Percentiles rank a stretch among this genome's conserved stretches.
Evolutionary conservation across 2,113 vertebrate species (phyloP).

Genomic region (Salvelinus sp.): DNA sequence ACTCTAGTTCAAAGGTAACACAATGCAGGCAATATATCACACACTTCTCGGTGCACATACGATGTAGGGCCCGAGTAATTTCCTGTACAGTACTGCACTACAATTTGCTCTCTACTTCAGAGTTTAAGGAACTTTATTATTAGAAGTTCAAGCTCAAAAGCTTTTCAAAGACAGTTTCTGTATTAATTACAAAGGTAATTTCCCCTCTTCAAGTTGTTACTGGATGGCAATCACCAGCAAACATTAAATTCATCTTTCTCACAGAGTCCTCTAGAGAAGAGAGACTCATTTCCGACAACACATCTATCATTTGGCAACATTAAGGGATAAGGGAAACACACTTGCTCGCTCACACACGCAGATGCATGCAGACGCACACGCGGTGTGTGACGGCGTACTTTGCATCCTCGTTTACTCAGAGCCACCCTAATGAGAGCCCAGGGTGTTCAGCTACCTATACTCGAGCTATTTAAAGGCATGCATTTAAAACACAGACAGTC

Average conservation of each 20-base stretch:
- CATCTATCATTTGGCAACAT: slow-evolving; percentile 34
- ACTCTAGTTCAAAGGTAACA: neutral
- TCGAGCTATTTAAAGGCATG: slow-evolving; percentile 55
- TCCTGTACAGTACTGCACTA: neutral
- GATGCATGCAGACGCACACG: neutral
- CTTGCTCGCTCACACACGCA: neutral
- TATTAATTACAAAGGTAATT: slow-evolving; percentile 37
- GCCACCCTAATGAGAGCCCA: slow-evolving; percentile 5
- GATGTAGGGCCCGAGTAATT: neutral
- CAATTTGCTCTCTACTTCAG: neutral
- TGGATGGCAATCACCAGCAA: slow-evolving; percentile 36
- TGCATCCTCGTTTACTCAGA: slow-evolving; percentile 7
- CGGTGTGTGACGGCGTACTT: neutral
- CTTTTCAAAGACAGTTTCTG: slow-evolving; percentile 16
- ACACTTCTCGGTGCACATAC: neutral
- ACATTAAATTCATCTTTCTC: slow-evolving; percentile 29
- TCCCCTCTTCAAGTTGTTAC: slow-evolving; percentile 17
- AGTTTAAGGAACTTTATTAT: neutral
- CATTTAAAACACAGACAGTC: slow-evolving; percentile 40
- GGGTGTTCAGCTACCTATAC: neutral
- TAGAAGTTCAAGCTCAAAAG: neutral
- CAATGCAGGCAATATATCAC: neutral
- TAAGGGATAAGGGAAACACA: slow-evolving; percentile 1
- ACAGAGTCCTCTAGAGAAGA: slow-evolving; percentile 24
- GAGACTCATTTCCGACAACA: slow-evolving; percentile 33